Evolutionary conservation across 2,888 invertebrate species (phyloP), one percentile per base, ranked within the genome.

Genomic region (Scrobipalpa atriplicella): DNA sequence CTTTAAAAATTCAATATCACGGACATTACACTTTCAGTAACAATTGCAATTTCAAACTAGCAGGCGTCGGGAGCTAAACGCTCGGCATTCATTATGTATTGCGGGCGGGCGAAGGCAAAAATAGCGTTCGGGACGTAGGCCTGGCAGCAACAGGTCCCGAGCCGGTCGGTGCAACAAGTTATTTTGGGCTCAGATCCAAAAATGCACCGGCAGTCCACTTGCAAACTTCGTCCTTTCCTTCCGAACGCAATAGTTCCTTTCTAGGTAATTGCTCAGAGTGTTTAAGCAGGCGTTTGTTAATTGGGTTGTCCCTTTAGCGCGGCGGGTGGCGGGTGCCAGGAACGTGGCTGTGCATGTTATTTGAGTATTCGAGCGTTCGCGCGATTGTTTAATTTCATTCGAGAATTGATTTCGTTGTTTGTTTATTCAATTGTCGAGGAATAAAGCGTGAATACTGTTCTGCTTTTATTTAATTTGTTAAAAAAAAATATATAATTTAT

Each of bases 131-230:
- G 83, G 79, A 75, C 76, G 72, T 72, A 77, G 79, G 74, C 69
- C 69, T 64, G 68, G 62, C 72, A 73, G 89, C 92, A 92, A 92
- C 92, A 92, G 90, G 92, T 92, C 77, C 76, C 76, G 86, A 89
- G 79, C 73, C 76, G 73, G 83, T 80, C 21, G 18, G 18, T 86
- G 92, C 92, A 92, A 92, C 92, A 92, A 89, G 92, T 92, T 84
- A 84, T 85, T 75, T 85, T 90, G 91, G 92, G 92, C 91, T 85
- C 89, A 80, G 85, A 85, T 91, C 92, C 92, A 92, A 92, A 92
- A 92, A 92, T 92, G 92, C 92, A 92, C 85, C 89, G 89, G 82
- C 82, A 81, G 83, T 82, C 81, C 75, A 68, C 73, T 68, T 81
- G 79, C 78, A 75, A 88, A 87, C 82, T 88, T 84, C 73, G 76